phyloP scores from a whole-genome alignment of 2,888 invertebrate species.

The Euphydryas editha region DNA sequence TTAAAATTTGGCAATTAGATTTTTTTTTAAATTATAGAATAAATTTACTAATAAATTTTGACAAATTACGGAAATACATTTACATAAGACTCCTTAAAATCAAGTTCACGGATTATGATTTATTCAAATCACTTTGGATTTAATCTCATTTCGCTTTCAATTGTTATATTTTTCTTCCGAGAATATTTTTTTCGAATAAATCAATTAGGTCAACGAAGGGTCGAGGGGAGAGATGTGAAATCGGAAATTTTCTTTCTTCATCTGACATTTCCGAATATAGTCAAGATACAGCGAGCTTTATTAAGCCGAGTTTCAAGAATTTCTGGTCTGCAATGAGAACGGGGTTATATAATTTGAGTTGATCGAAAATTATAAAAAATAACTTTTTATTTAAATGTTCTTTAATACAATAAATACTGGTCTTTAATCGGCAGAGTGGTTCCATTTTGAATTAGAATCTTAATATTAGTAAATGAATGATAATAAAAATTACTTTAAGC shows the following conservation, averaged over 20 bases:
- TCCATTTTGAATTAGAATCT: too few species aligned
- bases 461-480: neutral
- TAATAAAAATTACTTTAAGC: neutral
- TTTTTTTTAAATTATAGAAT: neutral
- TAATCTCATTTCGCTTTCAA: slow-evolving; percentile 19
- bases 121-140: slow-evolving; percentile 22
- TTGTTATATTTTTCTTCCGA: slow-evolving; percentile 18
- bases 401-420: neutral
- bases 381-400: slow-evolving; percentile 8
- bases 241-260: slow-evolving; percentile 25
- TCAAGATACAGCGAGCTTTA: slow-evolving; percentile 25
- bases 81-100: neutral
- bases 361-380: slow-evolving; percentile 8
- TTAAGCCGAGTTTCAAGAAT: slow-evolving; percentile 33
- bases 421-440: too few species aligned
- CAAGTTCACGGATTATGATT: neutral
- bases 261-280: slow-evolving; percentile 40
- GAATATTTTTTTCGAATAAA: slow-evolving; percentile 34
- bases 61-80: neutral
- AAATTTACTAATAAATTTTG: neutral
- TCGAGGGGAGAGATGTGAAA: slow-evolving; percentile 26
- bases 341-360: slow-evolving; percentile 23
- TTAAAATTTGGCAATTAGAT: too few species aligned
- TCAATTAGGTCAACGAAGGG: slow-evolving; percentile 38
- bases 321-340: slow-evolving; percentile 36